Evolutionary conservation across 2,888 invertebrate genomes (phyloP).

Genomic region (Caenorhabditis drosophilae): DNA sequence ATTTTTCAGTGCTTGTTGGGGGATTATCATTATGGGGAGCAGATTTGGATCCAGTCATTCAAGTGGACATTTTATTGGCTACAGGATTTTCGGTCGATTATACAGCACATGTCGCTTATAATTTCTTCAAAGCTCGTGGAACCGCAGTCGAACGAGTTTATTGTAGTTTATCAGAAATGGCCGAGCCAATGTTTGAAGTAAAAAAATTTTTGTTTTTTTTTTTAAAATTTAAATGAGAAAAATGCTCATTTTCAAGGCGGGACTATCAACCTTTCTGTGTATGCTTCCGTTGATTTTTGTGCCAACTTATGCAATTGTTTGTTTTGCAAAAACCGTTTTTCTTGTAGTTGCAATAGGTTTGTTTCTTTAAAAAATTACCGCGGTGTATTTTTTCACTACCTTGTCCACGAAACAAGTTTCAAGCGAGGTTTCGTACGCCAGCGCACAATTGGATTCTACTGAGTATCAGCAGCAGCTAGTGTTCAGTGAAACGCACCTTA

Average conservation of each 20-base stretch:
- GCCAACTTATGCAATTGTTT: slow-evolving; percentile 67
- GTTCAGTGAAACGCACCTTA: too few relatives aligned
- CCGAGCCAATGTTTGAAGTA: slow-evolving; percentile 61
- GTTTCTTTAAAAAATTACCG: too few relatives aligned
- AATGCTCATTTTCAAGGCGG: slow-evolving; percentile 38
- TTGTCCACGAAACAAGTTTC: too few relatives aligned
- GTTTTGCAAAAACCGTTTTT: slow-evolving; percentile 63
- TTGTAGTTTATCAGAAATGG: slow-evolving; percentile 60
- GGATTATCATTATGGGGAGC: slow-evolving; percentile 65
- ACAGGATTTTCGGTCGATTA: slow-evolving; percentile 66
- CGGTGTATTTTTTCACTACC: too few relatives aligned
- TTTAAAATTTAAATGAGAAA: not conserved
- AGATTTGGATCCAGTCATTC: slow-evolving; percentile 66
- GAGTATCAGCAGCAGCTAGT: too few relatives aligned
- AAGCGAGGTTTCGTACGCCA: too few relatives aligned
- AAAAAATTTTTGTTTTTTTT: too few relatives aligned
- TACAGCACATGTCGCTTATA: slow-evolving; percentile 66
- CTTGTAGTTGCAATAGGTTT: slow-evolving; percentile 48
- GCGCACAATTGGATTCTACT: too few relatives aligned
- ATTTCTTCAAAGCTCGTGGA: slow-evolving; percentile 59
- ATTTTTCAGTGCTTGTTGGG: slow-evolving; percentile 61
- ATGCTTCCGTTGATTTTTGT: slow-evolving; percentile 68
- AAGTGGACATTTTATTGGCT: slow-evolving; percentile 64
- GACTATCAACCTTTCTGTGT: slow-evolving; percentile 59
- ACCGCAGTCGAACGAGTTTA: slow-evolving; percentile 53